Conservation (phyloP, 2,888 invertebrate genomes). For the Cataglyphis livida region DNA sequence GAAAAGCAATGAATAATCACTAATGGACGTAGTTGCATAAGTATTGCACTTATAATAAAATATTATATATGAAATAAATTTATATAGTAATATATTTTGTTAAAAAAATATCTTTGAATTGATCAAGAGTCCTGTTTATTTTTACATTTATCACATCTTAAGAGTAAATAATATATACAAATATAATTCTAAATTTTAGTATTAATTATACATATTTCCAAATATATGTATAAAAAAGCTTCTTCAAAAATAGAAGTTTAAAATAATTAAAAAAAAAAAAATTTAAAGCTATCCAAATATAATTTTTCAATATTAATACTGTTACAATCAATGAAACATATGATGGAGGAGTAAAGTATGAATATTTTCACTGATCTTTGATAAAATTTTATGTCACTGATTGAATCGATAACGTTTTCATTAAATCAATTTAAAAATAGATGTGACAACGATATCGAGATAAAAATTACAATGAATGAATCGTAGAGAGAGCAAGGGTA, state of each 20-base stretch:
- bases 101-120: not conserved
- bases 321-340: not conserved
- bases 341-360: not conserved
- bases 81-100: not conserved
- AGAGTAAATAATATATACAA: not conserved
- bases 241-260: not conserved
- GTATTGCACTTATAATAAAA: not conserved
- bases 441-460: not conserved
- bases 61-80: not conserved
- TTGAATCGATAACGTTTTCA: not conserved
- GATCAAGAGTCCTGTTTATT: not conserved
- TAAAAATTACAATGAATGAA: not conserved
- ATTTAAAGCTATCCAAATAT: not conserved
- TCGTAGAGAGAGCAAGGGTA: not conserved
- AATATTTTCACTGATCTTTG: not conserved
- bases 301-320: not conserved
- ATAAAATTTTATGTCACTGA: too few relatives aligned
- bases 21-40: not conserved
- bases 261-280: not conserved
- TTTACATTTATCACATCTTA: not conserved
- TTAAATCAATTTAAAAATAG: not conserved
- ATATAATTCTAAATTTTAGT: not conserved
- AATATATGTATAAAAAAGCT: not conserved
- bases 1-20: not conserved
- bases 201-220: not conserved